phyloP scores from a whole-genome alignment of 2,113 vertebrate species.

The Guaruba guarouba region DNA sequence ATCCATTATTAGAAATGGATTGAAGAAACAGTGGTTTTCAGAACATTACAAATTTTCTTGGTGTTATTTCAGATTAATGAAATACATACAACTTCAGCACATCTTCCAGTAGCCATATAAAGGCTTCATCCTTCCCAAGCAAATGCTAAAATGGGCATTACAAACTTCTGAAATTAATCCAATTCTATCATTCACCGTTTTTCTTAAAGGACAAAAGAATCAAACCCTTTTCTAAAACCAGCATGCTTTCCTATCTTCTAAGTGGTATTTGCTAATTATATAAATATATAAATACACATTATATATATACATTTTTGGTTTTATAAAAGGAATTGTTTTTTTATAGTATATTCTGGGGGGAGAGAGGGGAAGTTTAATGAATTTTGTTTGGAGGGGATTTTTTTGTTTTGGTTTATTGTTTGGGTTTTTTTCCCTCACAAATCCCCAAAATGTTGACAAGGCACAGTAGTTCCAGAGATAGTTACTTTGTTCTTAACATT shows the following conservation, averaged over 20 bases:
- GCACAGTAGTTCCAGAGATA: neutral
- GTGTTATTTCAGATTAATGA: neutral
- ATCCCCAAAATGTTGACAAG: neutral
- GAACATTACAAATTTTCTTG: neutral
- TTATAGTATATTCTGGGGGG: neutral
- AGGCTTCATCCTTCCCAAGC: neutral
- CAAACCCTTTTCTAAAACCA: neutral
- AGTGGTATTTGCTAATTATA: neutral
- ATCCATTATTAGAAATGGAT: neutral
- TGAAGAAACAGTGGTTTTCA: neutral
- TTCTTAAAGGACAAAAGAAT: neutral
- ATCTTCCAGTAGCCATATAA: neutral
- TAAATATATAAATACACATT: accelerated
- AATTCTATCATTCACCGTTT: neutral
- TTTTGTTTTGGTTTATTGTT: neutral
- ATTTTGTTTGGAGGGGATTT: neutral
- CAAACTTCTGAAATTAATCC: neutral
- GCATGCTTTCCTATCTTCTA: neutral
- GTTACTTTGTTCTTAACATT: neutral
- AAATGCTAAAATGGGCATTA: neutral
- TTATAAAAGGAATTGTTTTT: neutral
- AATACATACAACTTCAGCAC: neutral
- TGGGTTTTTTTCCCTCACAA: neutral
- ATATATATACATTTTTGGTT: accelerated
- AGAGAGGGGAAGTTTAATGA: neutral